These are phyloP conservation scores for Emydura subglobosa DNA, from an alignment of 2,113 vertebrate species.

Conservation along the genomic window DNA sequence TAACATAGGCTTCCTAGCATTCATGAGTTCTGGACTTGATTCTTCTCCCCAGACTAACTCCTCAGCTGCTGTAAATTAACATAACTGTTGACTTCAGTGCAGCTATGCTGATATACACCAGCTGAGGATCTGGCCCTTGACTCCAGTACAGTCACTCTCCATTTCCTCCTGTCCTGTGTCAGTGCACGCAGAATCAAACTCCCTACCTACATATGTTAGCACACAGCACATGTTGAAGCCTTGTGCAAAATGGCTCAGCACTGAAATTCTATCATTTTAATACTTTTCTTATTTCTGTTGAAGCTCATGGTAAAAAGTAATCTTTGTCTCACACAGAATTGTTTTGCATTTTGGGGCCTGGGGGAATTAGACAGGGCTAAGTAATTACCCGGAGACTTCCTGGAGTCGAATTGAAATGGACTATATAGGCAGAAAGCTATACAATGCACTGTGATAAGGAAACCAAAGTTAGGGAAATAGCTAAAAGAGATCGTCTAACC, in stretches of 20 bases:
- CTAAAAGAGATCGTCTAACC: conserved; percentile 40
- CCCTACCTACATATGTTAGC: background rate
- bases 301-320: conserved; percentile 61
- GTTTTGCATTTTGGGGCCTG: conserved; percentile 71
- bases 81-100: background rate
- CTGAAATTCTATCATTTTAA: conserved; percentile 42
- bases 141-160: background rate
- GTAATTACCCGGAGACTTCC: conserved; percentile 72
- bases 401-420: conserved; percentile 56
- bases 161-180: background rate
- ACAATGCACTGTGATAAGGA: conserved; percentile 65
- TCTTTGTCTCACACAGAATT: conserved; percentile 60
- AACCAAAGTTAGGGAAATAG: conserved; percentile 40
- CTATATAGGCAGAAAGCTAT: conserved; percentile 49
- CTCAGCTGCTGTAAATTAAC: accelerated
- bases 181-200: background rate
- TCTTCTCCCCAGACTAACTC: accelerated
- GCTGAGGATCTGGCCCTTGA: background rate
- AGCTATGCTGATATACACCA: background rate
- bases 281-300: conserved; percentile 43
- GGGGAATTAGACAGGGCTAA: conserved; percentile 64
- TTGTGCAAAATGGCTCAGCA: background rate
- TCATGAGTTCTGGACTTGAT: accelerated
- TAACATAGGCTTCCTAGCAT: background rate
- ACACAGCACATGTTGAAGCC: background rate